Evolutionary conservation across 2,797 vertebrate species (phyloP), one percentile per base, ranked within the genome.

Genomic region (Acipenser ruthenus): DNA sequence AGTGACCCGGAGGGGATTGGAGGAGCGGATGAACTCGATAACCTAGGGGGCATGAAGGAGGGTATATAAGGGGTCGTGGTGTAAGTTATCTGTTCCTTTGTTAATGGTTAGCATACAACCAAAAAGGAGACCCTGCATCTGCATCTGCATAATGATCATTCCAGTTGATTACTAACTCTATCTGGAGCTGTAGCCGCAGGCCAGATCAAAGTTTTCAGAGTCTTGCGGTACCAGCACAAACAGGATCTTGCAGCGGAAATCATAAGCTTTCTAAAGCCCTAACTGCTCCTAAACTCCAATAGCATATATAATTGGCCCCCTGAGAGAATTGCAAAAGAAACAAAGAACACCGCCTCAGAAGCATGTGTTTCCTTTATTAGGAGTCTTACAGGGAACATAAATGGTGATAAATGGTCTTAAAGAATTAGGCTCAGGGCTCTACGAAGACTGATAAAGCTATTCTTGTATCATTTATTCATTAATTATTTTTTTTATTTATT

Each of bases 231-330:
- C 84, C 80, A 80, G 80, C 80, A 74, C 55, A 76, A 80, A 82
- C 62, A 64, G 11, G 11, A 68, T 70, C 72, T 72, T 18, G 0
- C 71, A 0, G 0, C 78, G 73, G 73, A 80, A 79, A 73, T 73
- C 72, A 80, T 73, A 73, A 8, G 63, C 67, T 70, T 70, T 77
- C 82, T 64, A 78, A 80, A 72, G 75, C 79, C 85, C 81, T 79
- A 78, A 83, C 75, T 78, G 73, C 72, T 73, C 72, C 72, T 69
- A 76, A 84, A 83, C 83, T 84, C 80, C 74, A 82, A 81, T 79
- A 85, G 78, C 73, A 76, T 50, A 71, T 72, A 71, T 89, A 88
- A 88, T 87, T 83, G 83, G 80, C 77, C 86, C 78, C 71, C 0
- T 77, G 84, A 80, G 84, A 67, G 72, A 70, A 70, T 80, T 82